These are phyloP conservation scores for Sebastolobus alascanus DNA, from an alignment of 2,797 vertebrate genomes.

Conservation along the genomic window DNA sequence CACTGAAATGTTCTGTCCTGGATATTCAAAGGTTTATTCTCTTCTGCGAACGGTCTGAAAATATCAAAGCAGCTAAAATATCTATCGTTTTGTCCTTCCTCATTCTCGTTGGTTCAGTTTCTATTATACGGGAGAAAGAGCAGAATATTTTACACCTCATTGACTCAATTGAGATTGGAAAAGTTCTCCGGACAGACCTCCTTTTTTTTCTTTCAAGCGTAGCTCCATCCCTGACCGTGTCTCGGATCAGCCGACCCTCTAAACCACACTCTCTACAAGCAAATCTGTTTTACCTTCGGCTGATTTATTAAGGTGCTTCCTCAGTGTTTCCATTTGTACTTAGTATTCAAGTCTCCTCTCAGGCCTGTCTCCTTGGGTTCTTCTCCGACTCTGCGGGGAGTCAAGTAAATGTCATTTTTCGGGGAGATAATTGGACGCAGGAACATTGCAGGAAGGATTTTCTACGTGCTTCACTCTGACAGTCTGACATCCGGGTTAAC, in stretches of 20 bases:
- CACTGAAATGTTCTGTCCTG: background rate
- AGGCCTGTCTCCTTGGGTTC: conserved; percentile 53
- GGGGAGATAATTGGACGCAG: conserved; percentile 75
- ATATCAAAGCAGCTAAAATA: conserved; percentile 3
- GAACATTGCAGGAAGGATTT: conserved; percentile 61
- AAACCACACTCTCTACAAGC: conserved; percentile 17
- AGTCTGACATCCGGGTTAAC: conserved; percentile 67
- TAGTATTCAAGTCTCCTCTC: conserved; percentile 62
- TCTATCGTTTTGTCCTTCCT: background rate
- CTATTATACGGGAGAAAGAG: conserved; percentile 10
- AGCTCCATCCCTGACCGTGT: background rate
- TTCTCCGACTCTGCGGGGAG: conserved; percentile 48
- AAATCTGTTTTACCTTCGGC: conserved; percentile 57
- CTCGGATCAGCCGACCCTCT: conserved; percentile 24
- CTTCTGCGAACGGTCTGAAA: background rate
- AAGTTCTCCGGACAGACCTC: conserved; percentile 4
- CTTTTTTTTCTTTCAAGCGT: background rate
- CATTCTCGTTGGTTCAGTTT: conserved; percentile 31
- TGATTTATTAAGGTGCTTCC: conserved; percentile 48
- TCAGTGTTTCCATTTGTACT: conserved; percentile 50
- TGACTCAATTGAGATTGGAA: conserved; percentile 12
- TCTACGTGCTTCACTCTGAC: conserved; percentile 56
- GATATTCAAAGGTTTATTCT: background rate
- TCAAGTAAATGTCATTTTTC: conserved; percentile 66
- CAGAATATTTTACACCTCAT: conserved; percentile 30